Percentiles rank a stretch among this genome's conserved stretches.
Evolutionary conservation across 2,888 invertebrate genomes (phyloP).

Genomic region (Cataglyphis rosenhaueri): DNA sequence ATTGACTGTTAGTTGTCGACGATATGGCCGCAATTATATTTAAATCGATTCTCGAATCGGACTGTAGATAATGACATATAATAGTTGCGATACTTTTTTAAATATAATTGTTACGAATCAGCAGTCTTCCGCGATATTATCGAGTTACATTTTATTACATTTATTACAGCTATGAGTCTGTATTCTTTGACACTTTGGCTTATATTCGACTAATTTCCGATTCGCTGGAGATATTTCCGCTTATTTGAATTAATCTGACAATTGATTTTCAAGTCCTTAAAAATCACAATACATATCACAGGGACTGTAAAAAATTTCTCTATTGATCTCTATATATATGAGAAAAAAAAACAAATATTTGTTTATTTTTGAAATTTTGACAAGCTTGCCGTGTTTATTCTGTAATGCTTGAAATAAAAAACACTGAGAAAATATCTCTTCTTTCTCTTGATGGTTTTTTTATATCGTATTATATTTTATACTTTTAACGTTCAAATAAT

Average conservation of each 20-base stretch:
- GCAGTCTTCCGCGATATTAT: slow-evolving; percentile 57
- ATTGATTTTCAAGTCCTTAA: not conserved
- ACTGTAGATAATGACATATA: slow-evolving; percentile 67
- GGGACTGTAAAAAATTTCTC: not conserved
- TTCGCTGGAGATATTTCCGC: not conserved
- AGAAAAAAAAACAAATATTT: not conserved
- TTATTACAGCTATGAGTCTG: slow-evolving; percentile 7
- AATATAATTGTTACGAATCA: slow-evolving; percentile 60
- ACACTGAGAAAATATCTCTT: not conserved
- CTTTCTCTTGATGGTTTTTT: not conserved
- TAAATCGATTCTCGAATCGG: slow-evolving; percentile 69
- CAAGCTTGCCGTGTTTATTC: not conserved
- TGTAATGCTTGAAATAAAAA: not conserved
- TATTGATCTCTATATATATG: not conserved
- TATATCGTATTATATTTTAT: slow-evolving; percentile 3
- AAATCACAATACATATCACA: not conserved
- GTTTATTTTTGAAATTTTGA: not conserved
- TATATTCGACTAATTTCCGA: not conserved
- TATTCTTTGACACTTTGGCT: slow-evolving; percentile 1
- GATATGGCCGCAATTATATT: slow-evolving; percentile 70
- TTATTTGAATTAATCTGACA: not conserved
- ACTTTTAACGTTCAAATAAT: slow-evolving; percentile 10
- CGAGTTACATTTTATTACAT: not conserved
- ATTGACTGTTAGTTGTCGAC: slow-evolving; percentile 59
- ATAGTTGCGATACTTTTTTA: slow-evolving; percentile 65